Conservation (phyloP, 2,888 invertebrate genomes). For the Gonocerus acuteangulatus region DNA sequence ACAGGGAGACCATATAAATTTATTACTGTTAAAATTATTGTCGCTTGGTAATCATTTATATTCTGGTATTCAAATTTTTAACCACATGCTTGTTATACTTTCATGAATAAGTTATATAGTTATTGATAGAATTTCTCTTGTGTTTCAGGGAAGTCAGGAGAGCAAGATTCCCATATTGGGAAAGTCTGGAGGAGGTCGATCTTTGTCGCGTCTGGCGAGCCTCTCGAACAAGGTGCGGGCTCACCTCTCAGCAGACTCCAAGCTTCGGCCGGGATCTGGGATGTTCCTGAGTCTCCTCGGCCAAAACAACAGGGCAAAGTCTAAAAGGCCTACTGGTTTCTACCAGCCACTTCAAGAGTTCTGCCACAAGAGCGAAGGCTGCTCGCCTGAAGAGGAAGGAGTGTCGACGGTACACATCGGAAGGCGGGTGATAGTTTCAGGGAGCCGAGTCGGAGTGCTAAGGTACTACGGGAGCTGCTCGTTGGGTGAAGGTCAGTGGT, state of each 20-base stretch:
- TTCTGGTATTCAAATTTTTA: too few relatives aligned
- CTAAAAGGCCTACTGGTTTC: constrained; percentile 35
- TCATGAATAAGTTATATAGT: too few relatives aligned
- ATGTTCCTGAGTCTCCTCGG: constrained; percentile 30
- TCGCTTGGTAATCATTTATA: too few relatives aligned
- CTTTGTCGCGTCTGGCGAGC: constrained; percentile 38
- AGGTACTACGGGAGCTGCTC: constrained; percentile 52
- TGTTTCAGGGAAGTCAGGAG: constrained; percentile 40
- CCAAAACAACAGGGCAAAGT: constrained; percentile 16
- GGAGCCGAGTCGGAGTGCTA: constrained; percentile 48
- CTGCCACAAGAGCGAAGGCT: constrained; percentile 31
- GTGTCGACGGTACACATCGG: constrained; percentile 41
- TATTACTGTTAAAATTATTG: too few relatives aligned
- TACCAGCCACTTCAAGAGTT: constrained; percentile 34
- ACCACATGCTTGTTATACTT: too few relatives aligned
- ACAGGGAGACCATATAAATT: too few relatives aligned
- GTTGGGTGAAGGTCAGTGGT: constrained; percentile 53
- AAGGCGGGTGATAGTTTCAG: constrained; percentile 44
- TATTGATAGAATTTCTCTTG: neutral
- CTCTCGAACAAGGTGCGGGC: constrained; percentile 40
- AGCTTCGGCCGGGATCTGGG: constrained; percentile 31
- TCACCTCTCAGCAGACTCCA: constrained; percentile 36
- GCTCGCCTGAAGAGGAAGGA: constrained; percentile 30
- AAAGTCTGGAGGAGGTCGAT: constrained; percentile 24
- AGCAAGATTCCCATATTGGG: constrained; percentile 40